phyloP scores from a whole-genome alignment of 2,888 invertebrate species.

The Protophormia terraenovae region DNA sequence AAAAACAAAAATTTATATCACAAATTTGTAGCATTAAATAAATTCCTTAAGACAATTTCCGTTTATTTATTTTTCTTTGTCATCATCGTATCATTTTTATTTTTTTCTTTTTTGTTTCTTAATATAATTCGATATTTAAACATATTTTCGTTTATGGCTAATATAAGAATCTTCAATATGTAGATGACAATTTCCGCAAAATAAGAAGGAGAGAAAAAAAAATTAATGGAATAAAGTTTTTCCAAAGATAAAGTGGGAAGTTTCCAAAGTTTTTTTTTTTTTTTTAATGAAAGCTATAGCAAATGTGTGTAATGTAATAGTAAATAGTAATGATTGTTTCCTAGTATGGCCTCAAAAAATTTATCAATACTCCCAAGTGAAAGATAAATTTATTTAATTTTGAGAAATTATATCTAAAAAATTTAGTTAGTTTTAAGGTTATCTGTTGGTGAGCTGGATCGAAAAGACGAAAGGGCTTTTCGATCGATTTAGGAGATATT shows the following conservation, averaged over 20 bases:
- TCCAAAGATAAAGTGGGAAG: not conserved
- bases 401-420: too few relatives aligned
- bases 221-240: not conserved
- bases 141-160: not conserved
- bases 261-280: not conserved
- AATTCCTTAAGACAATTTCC: not conserved
- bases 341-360: too few relatives aligned
- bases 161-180: not conserved
- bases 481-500: too few relatives aligned
- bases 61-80: not conserved
- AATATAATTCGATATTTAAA: not conserved
- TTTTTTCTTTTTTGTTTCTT: not conserved
- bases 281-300: not conserved
- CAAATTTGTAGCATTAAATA: not conserved
- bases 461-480: too few relatives aligned
- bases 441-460: too few relatives aligned
- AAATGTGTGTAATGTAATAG: not conserved
- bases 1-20: not conserved
- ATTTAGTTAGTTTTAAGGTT: too few relatives aligned
- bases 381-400: too few relatives aligned
- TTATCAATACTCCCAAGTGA: too few relatives aligned
- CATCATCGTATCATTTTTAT: not conserved
- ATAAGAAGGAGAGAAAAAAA: not conserved
- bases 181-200: not conserved
- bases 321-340: too few relatives aligned